Evolutionary conservation across 2,113 vertebrate species (phyloP), one percentile per base, ranked within the genome.

Genomic region (Phasianus colchicus): DNA sequence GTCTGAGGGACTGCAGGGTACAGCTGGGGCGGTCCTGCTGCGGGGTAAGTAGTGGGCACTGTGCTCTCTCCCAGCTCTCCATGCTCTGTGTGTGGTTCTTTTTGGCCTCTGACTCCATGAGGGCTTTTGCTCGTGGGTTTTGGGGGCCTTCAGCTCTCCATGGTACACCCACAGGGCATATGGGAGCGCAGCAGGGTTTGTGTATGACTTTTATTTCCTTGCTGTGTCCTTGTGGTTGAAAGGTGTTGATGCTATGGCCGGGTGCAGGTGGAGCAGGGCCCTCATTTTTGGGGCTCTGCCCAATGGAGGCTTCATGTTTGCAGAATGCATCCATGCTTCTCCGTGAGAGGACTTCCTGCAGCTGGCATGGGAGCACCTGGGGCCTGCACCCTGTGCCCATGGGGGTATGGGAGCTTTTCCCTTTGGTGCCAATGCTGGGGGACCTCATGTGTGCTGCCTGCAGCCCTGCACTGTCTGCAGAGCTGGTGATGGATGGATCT

Each of bases 1-100:
- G 3, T 43, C 77, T 0, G 3, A 5, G 11, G 61, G 58, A 29
- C 1, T 54, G 27, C 52, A 54, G 52, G 27, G 52, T 27, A 30
- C 88, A 92, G 93, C 96, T 96, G 96, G 96, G 94, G 79, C 36
- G 4, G 5, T 24, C 81, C 64, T 98, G 98, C 93, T 98, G 98
- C 32, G 67, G 96, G 98, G 98, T 98, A 98, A 98, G 98, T 86
- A 58, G 43, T 1, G 10, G 11, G 8, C 8, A 5, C 67, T 36
- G 54, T 18, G 30, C 50, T 67, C 27, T 36, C 27, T 74, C 30
- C 52, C n/a, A 25, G 29, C 29, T 69, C 13, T 63, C 55, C 13
- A 11, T 9, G 16, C 45, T 65, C 54, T 84, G 40, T 1, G 5
- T 18, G 22, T 42, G 7, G 2, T 65, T 66, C 30, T 22, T 22